Percentiles rank a stretch among this genome's conserved stretches.
These are phyloP conservation scores for Helicoverpa zea DNA, from an alignment of 1,140 invertebrate species.

Conservation along the genomic window DNA sequence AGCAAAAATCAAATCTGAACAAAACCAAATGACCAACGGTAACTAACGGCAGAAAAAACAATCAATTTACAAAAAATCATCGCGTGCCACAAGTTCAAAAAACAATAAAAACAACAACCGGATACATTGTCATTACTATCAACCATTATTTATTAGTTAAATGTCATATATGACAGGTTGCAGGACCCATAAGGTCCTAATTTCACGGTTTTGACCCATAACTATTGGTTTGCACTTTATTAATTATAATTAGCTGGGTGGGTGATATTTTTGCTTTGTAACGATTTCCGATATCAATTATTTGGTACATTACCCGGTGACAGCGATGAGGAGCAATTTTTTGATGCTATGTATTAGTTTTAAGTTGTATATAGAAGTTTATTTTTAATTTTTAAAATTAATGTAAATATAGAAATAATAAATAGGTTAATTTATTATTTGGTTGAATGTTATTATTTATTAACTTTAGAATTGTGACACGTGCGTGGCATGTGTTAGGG, in stretches of 20 bases:
- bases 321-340: no score
- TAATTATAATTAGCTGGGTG: constrained; percentile 46
- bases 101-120: constrained; percentile 33
- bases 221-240: constrained; percentile 40
- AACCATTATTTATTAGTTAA: constrained; percentile 7
- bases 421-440: no score
- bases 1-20: no score
- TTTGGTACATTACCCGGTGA: no score
- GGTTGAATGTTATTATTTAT: constrained; percentile 27
- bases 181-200: constrained; percentile 29
- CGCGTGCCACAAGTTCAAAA: constrained; percentile 7
- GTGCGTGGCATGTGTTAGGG: constrained; percentile 5
- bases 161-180: constrained; percentile 45
- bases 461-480: constrained; percentile 25
- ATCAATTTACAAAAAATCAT: constrained; percentile 9
- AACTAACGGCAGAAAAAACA: not conserved
- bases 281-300: constrained; percentile 55
- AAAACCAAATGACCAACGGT: no score
- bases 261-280: constrained; percentile 47
- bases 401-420: no score
- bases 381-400: no score
- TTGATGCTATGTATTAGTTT: no score
- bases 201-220: constrained; percentile 49
- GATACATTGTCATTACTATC: constrained; percentile 54
- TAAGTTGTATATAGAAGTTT: no score